Conservation (phyloP, 2,888 invertebrate species). For the Heterodera filipjevi region DNA sequence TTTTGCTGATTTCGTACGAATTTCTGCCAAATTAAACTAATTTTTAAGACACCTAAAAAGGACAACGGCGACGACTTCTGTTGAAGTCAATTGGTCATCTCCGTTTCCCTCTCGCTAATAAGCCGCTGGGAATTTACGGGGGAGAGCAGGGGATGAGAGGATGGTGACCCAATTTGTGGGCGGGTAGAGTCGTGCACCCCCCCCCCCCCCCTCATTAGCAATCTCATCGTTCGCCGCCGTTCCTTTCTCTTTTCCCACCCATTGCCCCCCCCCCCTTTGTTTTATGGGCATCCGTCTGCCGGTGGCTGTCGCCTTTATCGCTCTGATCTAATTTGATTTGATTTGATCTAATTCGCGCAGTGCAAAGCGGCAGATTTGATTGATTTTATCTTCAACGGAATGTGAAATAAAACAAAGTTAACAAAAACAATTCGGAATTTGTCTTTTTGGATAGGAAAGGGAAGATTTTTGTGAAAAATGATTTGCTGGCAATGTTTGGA, state of each 20-base stretch:
- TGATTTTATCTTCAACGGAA: slow-evolving; percentile 22
- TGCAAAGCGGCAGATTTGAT: not conserved
- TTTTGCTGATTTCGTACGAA: not conserved
- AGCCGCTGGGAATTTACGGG: not conserved
- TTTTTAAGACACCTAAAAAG: not conserved
- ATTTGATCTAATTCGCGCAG: slow-evolving; percentile 21
- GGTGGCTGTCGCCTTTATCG: not conserved
- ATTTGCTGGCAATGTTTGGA: no score
- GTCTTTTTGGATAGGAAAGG: no score
- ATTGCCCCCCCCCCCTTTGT: slow-evolving; percentile 4
- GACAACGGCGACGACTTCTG: not conserved
- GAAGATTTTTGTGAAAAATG: no score
- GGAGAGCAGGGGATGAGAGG: not conserved
- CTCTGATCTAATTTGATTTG: slow-evolving; percentile 24
- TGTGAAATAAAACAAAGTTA: not conserved
- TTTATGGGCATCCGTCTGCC: not conserved
- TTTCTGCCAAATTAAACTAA: not conserved
- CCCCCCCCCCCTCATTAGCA: slow-evolving; percentile 16
- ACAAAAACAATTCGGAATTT: not conserved
- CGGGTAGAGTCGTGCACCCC: not conserved
- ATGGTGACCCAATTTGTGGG: not conserved
- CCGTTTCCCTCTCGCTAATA: not conserved
- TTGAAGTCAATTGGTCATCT: slow-evolving; percentile 10
- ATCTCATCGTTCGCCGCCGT: not conserved
- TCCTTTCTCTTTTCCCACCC: slow-evolving; percentile 20